phyloP scores from a whole-genome alignment of 2,113 vertebrate species.

The Nannospalax galili region DNA sequence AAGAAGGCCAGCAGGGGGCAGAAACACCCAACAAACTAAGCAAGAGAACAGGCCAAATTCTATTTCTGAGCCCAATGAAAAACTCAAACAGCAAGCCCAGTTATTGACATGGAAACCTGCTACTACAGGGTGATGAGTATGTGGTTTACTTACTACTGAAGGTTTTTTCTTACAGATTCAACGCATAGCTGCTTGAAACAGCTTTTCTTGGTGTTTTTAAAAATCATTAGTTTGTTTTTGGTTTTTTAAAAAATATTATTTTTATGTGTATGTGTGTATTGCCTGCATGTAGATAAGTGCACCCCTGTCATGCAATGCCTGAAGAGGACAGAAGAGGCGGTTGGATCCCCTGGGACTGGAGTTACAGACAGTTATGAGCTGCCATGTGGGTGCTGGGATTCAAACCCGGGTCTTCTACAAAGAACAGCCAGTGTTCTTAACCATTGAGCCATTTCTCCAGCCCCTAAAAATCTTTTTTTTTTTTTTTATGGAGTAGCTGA shows the following conservation, averaged over 20 bases:
- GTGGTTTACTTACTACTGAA: background rate
- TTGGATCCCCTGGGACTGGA: background rate
- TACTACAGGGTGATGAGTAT: background rate
- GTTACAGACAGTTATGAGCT: background rate
- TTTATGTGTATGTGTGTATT: background rate
- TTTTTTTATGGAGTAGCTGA: slow-evolving; percentile 26
- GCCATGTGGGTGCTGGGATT: background rate
- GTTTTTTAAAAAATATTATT: too few species aligned
- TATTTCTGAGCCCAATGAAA: slow-evolving; percentile 19
- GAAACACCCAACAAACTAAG: slow-evolving; percentile 62
- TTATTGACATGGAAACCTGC: slow-evolving; percentile 46
- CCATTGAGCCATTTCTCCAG: background rate
- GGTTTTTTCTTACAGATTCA: slow-evolving; percentile 28
- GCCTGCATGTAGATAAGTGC: background rate
- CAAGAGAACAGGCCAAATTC: background rate
- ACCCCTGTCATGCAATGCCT: too few species aligned
- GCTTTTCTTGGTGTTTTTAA: background rate
- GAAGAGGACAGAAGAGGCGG: too few species aligned
- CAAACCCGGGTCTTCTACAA: background rate
- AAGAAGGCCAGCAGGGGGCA: slow-evolving; percentile 78
- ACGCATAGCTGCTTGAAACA: background rate
- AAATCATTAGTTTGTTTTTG: background rate
- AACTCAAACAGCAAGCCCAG: background rate
- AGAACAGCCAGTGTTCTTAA: background rate
- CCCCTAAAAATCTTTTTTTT: background rate